phyloP scores from a whole-genome alignment of 2,113 vertebrate genomes.

The Indicator maculatus region DNA sequence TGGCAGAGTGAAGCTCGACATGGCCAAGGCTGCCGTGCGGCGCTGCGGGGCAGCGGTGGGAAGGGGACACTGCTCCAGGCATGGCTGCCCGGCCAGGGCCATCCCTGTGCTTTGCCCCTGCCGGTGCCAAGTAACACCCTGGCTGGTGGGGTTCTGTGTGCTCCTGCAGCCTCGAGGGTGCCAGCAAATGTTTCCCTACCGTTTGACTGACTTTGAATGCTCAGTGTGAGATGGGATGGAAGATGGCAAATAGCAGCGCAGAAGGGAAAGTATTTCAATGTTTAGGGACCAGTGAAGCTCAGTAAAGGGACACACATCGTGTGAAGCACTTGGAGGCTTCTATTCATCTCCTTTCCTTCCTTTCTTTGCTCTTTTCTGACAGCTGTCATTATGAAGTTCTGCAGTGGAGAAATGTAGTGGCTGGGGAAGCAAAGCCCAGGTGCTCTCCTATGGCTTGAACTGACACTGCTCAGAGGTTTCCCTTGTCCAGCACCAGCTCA shows the following conservation, averaged over 20 bases:
- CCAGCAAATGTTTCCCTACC: neutral
- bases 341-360: neutral
- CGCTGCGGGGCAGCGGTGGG: neutral
- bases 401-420: neutral
- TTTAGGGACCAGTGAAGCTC: neutral
- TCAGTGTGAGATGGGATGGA: neutral
- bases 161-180: neutral
- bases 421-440: neutral
- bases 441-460: neutral
- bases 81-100: accelerated
- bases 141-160: too few relatives aligned
- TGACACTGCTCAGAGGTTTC: accelerated
- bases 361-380: neutral
- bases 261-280: neutral
- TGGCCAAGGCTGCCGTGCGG: accelerated
- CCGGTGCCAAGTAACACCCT: accelerated
- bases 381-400: neutral
- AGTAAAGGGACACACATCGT: neutral
- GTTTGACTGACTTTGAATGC: neutral
- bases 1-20: neutral
- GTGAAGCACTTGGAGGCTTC: neutral
- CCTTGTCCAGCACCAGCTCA: neutral
- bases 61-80: neutral
- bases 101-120: neutral
- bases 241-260: neutral